Base-by-base conservation (phyloP, 1,140 invertebrate genomes). In the Ganaspis sp. region DNA sequence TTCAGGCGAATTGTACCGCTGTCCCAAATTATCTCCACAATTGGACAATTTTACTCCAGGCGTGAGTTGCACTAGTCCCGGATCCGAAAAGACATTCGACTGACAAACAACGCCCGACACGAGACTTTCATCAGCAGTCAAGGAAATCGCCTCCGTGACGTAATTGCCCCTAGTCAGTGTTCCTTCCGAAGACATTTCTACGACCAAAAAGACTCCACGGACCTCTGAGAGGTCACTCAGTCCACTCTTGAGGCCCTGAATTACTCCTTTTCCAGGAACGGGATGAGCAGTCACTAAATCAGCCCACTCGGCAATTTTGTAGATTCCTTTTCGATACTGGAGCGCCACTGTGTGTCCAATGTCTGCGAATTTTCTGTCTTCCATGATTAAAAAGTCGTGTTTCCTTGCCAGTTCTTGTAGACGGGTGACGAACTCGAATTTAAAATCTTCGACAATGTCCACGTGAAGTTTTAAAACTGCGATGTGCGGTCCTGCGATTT, bases 281-380 rank as follows among this genome's bases (percentile, higher is more conserved):
- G 95, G 93, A 91, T 99, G 98, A 8, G 94, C 95, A 9, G 98
- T 99, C 0, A 99, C 94, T 73, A 99, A 89, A 88, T 98, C 94
- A 4, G 98, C 97, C 98, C 98, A 99, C 69, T 94, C 92, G 1
- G 92, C 91, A 75, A 99, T 95, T 85, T 94, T 93, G 84, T 95
- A 96, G 4, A 97, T 72, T 0, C 97, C 97, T 75, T 94, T 93
- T 12, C 90, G 91, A 85, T 96, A 97, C 87, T 99, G 98, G 64
- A 95, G 87, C 4, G 94, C 91, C 0, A 98, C 97, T 8, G 97
- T 99, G 86, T 97, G 95, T 0, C 98, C 98, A 90, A 99, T 99
- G 91, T 99, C 98, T 37, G 95, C 97, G 92, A 98, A 99, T 91
- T 99, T 99, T 84, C 98, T 94, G 87, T 99, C 98, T 92, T 99